Evolutionary conservation across 2,888 invertebrate species (phyloP).

Genomic region (Agriotes lineatus): DNA sequence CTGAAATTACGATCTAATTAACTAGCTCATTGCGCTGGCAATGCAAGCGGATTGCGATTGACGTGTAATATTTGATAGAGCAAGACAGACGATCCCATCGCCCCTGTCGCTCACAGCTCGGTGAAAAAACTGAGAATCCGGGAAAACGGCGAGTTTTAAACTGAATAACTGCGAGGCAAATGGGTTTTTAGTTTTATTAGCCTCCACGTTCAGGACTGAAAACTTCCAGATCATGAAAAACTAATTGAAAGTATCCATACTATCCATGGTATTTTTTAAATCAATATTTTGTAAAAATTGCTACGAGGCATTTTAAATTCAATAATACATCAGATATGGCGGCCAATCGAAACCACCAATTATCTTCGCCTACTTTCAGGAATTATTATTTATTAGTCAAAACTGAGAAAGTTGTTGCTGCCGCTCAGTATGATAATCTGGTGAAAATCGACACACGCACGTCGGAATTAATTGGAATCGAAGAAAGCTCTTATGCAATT

Average conservation of each 20-base stretch:
- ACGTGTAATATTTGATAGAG: slow-evolving; percentile 4
- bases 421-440: background rate
- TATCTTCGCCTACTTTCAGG: slow-evolving; percentile 2
- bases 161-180: background rate
- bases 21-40: background rate
- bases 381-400: slow-evolving; percentile 4
- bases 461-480: background rate
- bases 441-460: slow-evolving; percentile 9
- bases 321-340: no score
- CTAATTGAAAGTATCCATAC: no score
- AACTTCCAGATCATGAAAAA: no score
- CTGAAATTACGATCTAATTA: slow-evolving; percentile 14
- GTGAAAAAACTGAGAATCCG: background rate
- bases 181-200: slow-evolving; percentile 1
- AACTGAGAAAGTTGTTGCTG: slow-evolving; percentile 12
- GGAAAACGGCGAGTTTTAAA: background rate
- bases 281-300: no score
- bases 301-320: no score
- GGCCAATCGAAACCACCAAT: background rate
- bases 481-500: slow-evolving; percentile 1
- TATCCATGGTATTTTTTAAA: no score
- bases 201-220: background rate
- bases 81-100: no score
- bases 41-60: slow-evolving; percentile 11
- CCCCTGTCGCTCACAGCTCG: background rate